phyloP scores from a whole-genome alignment of 1,140 invertebrate species.

The Hetaerina americana region DNA sequence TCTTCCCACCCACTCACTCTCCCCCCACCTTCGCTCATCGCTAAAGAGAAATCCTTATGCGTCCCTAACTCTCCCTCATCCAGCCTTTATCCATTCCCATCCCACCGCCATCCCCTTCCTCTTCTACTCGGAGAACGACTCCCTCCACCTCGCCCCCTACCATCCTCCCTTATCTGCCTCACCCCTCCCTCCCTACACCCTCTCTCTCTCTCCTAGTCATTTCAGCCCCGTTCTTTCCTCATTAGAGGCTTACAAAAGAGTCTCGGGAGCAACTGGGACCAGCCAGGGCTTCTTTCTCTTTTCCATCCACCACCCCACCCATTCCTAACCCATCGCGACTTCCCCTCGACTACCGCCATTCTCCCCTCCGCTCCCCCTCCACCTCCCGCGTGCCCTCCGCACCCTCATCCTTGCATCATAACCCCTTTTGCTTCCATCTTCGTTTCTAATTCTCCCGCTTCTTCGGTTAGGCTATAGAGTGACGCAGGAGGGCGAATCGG shows the following conservation, averaged over 20 bases:
- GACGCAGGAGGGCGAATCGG: too few species aligned
- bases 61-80: neutral
- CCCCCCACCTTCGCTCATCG: neutral
- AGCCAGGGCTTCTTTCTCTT: neutral
- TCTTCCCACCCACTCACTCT: too few species aligned
- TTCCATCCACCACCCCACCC: neutral
- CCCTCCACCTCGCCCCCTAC: too few species aligned
- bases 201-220: neutral
- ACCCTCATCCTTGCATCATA: too few species aligned
- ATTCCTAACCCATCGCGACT: neutral
- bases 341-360: neutral
- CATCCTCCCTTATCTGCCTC: too few species aligned
- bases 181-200: neutral
- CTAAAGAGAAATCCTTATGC: neutral
- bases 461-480: too few species aligned
- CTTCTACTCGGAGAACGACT: too few species aligned
- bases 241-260: neutral
- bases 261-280: neutral
- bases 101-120: too few species aligned
- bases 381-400: too few species aligned
- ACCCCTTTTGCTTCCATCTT: too few species aligned
- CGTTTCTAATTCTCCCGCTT: too few species aligned
- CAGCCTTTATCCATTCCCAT: too few species aligned
- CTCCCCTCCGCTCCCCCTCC: neutral
- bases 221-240: neutral